phyloP scores from a whole-genome alignment of 2,113 vertebrate genomes.

The Scytalopus superciliaris region DNA sequence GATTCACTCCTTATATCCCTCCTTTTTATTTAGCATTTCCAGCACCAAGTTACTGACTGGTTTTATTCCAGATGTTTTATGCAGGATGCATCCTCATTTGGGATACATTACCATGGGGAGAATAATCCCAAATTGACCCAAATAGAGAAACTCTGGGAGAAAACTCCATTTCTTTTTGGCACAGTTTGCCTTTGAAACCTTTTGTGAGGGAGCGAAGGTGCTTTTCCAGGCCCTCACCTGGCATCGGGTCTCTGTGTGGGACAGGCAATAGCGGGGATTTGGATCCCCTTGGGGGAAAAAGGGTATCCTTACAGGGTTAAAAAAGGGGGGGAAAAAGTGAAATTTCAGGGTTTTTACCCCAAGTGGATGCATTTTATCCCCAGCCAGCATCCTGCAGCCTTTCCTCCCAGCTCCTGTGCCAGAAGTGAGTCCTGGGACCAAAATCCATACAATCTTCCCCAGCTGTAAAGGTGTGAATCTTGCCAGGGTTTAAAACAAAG shows the following conservation, averaged over 20 bases:
- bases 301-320: not conserved
- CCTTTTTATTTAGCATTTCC: not conserved
- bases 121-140: not conserved
- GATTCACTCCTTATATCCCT: not conserved
- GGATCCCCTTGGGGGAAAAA: not conserved
- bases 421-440: not conserved
- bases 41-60: fast-evolving
- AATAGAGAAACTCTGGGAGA: not conserved
- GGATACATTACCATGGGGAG: not conserved
- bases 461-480: not conserved
- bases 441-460: not conserved
- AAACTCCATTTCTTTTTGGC: not conserved
- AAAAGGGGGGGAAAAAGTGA: not conserved
- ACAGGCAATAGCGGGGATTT: not conserved
- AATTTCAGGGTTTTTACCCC: not conserved
- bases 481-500: not conserved
- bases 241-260: not conserved
- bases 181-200: not conserved
- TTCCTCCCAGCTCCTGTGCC: not conserved
- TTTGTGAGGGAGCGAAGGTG: not conserved
- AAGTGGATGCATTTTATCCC: too few species aligned
- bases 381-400: not conserved
- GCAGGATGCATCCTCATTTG: fast-evolving
- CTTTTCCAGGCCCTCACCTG: not conserved
- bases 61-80: not conserved